Evolutionary conservation across 2,888 invertebrate genomes (phyloP), one percentile per base, ranked within the genome.

Genomic region (Bombylius discolor): DNA sequence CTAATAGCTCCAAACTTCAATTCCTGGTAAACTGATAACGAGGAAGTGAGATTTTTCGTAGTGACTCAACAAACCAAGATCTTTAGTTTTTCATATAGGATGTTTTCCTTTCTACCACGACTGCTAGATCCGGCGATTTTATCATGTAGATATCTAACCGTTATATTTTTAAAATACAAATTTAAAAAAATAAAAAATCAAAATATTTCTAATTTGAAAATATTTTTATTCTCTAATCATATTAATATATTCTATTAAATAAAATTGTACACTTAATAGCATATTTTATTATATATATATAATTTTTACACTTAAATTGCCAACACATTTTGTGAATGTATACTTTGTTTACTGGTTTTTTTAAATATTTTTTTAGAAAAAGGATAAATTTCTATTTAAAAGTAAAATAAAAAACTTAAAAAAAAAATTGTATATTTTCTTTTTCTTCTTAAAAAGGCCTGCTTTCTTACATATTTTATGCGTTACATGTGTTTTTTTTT

Each of bases 261-360:
- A 53, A 54, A 54, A 54, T 54, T 54, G 54, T 54, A 54, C 54
- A 54, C 49, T 45, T 49, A 49, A 49, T 53, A 53, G 47, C 49
- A 49, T 54, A 49, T 53, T 50, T 51, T 52, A 8, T 36, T 11
- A 11, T 42, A 11, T 11, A 42, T 42, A 5, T 36, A 36, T n/a
- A n/a, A n/a, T 36, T 36, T 36, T 36, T 3, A 36, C 9, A 36
- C 9, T 53, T 53, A 49, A 44, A 53, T 49, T 54, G 54, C 54
- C 49, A 54, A 54, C 54, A 54, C 47, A 54, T 14, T 32, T 53
- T 32, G 47, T 48, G 48, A 49, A 53, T 49, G 54, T 33, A 34
- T 45, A 46, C 45, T 34, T 12, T 33, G n/a, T 53, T 48, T 44
- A n/a, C 33, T 52, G n/a, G n/a, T 14, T 34, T 47, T 51, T 47